Evolutionary conservation across 2,888 invertebrate genomes (phyloP).

Genomic region (Diplazon laetatorius): DNA sequence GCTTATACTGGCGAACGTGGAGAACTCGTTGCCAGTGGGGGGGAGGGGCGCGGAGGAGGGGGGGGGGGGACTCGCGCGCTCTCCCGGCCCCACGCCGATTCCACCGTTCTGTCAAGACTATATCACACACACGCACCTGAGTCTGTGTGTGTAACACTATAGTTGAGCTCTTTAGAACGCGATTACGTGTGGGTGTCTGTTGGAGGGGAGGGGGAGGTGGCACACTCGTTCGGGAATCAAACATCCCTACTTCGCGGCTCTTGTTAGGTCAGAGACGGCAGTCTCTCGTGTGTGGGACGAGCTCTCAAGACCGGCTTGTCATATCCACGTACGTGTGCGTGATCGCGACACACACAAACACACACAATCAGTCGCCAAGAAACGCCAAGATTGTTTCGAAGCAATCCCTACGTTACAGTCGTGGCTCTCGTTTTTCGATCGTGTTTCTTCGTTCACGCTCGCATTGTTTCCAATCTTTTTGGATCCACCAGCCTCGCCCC

Average conservation of each 20-base stretch:
- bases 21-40: conserved; percentile 47
- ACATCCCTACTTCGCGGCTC: conserved; percentile 24
- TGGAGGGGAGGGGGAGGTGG: no score
- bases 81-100: conserved; percentile 45
- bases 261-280: conserved; percentile 16
- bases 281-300: conserved; percentile 9
- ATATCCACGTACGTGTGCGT: background rate
- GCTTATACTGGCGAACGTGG: conserved; percentile 33
- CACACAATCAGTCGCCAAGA: conserved; percentile 29
- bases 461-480: no score
- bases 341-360: background rate
- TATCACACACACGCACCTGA: conserved; percentile 11
- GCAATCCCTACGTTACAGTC: background rate
- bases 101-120: background rate
- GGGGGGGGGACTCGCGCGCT: no score
- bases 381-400: conserved; percentile 27
- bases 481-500: no score
- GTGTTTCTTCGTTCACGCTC: background rate
- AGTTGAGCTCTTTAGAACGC: no score
- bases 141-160: no score
- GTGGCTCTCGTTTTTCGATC: background rate
- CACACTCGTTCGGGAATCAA: background rate
- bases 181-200: conserved; percentile 1
- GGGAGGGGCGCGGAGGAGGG: no score
- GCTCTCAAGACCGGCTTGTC: background rate